Evolutionary conservation across 2,797 vertebrate species (phyloP), one percentile per base, ranked within the genome.

Genomic region (Smutsia gigantea): DNA sequence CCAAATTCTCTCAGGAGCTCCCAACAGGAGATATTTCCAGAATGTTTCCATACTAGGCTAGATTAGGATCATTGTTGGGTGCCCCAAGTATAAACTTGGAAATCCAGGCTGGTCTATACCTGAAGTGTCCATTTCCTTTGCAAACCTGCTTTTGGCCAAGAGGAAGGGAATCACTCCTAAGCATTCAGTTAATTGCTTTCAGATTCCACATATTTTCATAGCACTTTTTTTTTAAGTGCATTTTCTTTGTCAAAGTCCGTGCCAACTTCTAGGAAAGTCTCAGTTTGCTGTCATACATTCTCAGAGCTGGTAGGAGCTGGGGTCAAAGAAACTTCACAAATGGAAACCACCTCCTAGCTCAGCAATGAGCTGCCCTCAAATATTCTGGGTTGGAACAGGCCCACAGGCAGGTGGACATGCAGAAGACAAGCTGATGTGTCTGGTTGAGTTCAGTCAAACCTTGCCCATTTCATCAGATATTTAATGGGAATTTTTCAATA

Each of bases 241-340:
- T 93, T 94, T 96, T 79, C 81, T 68, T 75, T 79, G 27, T 74
- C 57, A 86, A 39, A 63, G 37, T 55, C 64, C 51, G 18, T 27
- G 15, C 7, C 77, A 34, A 37, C 14, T 87, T 63, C 53, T 19
- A 53, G 11, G 19, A 25, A 14, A 39, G 59, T 42, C 59, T 42
- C 31, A 66, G 12, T 29, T 53, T 66, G 25, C 46, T 68, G n/a
- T 53, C 49, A 87, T 59, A 63, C 39, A 68, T 10, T 75, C 79
- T 81, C 31, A 85, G 57, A 61, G 78, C 5, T 88, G 42, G n/a
- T 88, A 51, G 25, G 27, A 87, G 29, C 46, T 81, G 39, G 15
- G 31, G 18, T 34, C 51, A 94, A 84, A 66, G 55, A 88, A 66
- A 93, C 31, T 66, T 91, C 42, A 55, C 64, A 75, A 21, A 23